A percentile compares a stretch with the other conserved stretches of the same genome.
These are phyloP conservation scores for Frankliniella fusca DNA, from an alignment of 2,888 invertebrate species.

Conservation along the genomic window DNA sequence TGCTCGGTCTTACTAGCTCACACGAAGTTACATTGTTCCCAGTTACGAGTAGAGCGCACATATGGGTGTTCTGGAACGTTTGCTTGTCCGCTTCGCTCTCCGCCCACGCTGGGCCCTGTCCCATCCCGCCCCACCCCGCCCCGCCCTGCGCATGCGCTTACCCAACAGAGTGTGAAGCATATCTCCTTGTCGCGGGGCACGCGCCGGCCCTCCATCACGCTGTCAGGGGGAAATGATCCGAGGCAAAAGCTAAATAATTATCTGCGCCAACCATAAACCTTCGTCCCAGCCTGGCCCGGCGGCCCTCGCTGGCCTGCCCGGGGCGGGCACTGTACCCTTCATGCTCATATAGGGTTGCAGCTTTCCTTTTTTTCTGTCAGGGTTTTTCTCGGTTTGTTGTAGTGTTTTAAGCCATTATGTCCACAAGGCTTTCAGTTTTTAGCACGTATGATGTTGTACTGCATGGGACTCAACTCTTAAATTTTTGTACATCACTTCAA, in stretches of 20 bases:
- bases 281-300: too few species aligned
- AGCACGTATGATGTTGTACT: too few species aligned
- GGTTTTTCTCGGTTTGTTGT: too few species aligned
- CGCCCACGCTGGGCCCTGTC: neutral
- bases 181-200: neutral
- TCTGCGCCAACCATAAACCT: neutral
- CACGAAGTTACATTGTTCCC: neutral
- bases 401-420: too few species aligned
- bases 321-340: neutral
- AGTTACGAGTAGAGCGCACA: too few species aligned
- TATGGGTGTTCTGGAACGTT: too few species aligned
- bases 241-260: neutral
- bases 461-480: too few species aligned
- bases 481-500: too few species aligned
- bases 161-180: neutral
- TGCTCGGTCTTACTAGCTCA: neutral
- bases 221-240: constrained; percentile 5
- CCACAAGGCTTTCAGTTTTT: too few species aligned
- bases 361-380: too few species aligned
- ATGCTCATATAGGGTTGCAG: too few species aligned
- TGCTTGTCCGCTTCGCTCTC: neutral
- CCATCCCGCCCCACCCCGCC: too few species aligned
- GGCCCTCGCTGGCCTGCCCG: neutral
- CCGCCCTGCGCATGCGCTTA: neutral
- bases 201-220: neutral